phyloP scores from a whole-genome alignment of 2,797 vertebrate species.

The Gambelia wislizenii region DNA sequence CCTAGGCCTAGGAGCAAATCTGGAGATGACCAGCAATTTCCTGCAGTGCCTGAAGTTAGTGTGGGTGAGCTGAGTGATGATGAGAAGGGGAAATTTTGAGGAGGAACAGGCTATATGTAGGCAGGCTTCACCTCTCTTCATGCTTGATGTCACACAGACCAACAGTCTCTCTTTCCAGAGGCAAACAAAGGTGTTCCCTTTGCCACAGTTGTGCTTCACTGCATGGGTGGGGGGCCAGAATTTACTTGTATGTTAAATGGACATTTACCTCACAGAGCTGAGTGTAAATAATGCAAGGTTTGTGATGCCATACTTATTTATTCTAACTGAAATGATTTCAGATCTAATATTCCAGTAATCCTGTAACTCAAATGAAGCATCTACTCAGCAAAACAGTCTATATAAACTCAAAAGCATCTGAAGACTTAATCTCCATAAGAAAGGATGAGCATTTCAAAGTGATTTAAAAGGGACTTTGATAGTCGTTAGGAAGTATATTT shows the following conservation, averaged over 20 bases:
- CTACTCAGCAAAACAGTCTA: conserved; percentile 34
- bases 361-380: conserved; percentile 27
- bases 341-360: conserved; percentile 25
- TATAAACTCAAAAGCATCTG: conserved; percentile 47
- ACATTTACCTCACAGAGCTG: neutral
- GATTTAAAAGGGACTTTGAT: conserved; percentile 56
- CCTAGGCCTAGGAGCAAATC: no score
- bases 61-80: no score
- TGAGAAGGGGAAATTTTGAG: no score
- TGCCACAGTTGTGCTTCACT: no score
- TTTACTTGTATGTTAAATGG: neutral
- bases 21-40: no score
- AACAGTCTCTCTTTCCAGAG: no score
- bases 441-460: conserved; percentile 47
- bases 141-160: no score
- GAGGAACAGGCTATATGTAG: no score
- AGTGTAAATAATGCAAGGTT: neutral
- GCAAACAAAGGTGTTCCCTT: no score
- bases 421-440: conserved; percentile 47
- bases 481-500: conserved; percentile 56
- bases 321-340: conserved; percentile 6
- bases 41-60: no score
- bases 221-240: neutral
- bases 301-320: conserved; percentile 9
- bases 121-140: no score